Evolutionary conservation across 35 echinoderm and acorn worm genomes (phyloP).

Genomic region (Hemicentrotus pulcherrimus): DNA sequence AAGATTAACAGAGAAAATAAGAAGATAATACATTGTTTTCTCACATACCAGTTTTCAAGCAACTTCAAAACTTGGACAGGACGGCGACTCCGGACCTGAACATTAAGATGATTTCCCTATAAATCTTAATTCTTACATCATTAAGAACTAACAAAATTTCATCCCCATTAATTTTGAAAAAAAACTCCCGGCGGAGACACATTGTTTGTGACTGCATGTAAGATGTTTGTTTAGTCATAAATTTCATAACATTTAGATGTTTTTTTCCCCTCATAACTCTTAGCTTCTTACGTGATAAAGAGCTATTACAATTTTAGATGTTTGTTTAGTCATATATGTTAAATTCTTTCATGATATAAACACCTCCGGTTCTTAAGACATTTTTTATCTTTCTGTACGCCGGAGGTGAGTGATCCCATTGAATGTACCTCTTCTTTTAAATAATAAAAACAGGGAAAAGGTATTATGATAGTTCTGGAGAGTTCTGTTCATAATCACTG

Average conservation of each 20-base stretch:
- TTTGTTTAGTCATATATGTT: neutral
- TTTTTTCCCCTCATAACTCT: no score
- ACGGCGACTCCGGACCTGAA: neutral
- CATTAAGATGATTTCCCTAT: no score
- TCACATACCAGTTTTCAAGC: neutral
- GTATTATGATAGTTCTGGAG: neutral
- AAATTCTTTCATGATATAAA: neutral
- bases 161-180: neutral
- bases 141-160: no score
- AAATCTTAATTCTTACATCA: no score
- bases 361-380: neutral
- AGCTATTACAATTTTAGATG: no score
- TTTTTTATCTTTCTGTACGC: neutral
- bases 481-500: conserved; percentile 2
- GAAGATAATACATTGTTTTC: neutral
- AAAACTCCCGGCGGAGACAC: neutral
- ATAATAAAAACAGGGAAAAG: neutral
- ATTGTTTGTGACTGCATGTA: neutral
- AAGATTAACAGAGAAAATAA: neutral
- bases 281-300: no score
- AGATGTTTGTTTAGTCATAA: neutral
- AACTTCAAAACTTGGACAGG: neutral
- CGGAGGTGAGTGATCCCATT: neutral
- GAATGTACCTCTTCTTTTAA: neutral
- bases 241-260: no score